Percentiles rank a stretch among this genome's conserved stretches.
Conservation (phyloP, 92 coral and sea anemone species). For the Epizoanthus ramosus region DNA sequence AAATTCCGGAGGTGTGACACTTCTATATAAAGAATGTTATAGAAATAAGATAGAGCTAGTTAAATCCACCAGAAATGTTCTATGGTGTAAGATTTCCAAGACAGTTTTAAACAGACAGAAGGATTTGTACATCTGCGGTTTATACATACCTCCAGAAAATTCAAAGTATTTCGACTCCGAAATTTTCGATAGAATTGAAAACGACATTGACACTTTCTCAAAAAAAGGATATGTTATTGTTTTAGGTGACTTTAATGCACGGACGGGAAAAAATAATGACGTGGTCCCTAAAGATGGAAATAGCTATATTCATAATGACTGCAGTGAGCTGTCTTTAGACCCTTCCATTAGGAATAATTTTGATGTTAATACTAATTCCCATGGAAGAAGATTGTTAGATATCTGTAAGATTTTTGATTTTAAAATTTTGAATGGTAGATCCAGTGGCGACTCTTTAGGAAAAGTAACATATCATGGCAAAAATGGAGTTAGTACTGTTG, state of each 20-base stretch:
- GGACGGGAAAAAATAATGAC: slow-evolving; percentile 37
- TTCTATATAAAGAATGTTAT: slow-evolving; percentile 26
- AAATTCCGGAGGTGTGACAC: slow-evolving; percentile 38
- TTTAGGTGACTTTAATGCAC: slow-evolving; percentile 45
- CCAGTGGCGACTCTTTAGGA: slow-evolving; percentile 52
- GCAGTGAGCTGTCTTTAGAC: slow-evolving; percentile 23
- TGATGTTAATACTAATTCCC: slow-evolving; percentile 26
- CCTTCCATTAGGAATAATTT: background rate
- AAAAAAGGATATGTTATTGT: slow-evolving; percentile 36
- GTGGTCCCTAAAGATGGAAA: slow-evolving; percentile 43
- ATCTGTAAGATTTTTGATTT: slow-evolving; percentile 49
- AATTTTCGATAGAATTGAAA: slow-evolving; percentile 45
- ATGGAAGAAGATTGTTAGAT: slow-evolving; percentile 45
- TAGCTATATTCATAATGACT: slow-evolving; percentile 32
- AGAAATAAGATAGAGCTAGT: slow-evolving; percentile 17
- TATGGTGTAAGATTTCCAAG: slow-evolving; percentile 42
- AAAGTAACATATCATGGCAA: slow-evolving; percentile 33
- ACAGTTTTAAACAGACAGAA: slow-evolving; percentile 35
- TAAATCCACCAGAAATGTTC: slow-evolving; percentile 27
- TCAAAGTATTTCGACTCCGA: slow-evolving; percentile 40
- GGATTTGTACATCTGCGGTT: slow-evolving; percentile 43
- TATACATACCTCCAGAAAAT: slow-evolving; percentile 53
- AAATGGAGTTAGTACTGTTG: slow-evolving; percentile 51
- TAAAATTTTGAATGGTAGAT: slow-evolving; percentile 56
- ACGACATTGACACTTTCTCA: slow-evolving; percentile 33